Conservation (phyloP, 1,140 invertebrate species). For the Hylaeus volcanicus region DNA sequence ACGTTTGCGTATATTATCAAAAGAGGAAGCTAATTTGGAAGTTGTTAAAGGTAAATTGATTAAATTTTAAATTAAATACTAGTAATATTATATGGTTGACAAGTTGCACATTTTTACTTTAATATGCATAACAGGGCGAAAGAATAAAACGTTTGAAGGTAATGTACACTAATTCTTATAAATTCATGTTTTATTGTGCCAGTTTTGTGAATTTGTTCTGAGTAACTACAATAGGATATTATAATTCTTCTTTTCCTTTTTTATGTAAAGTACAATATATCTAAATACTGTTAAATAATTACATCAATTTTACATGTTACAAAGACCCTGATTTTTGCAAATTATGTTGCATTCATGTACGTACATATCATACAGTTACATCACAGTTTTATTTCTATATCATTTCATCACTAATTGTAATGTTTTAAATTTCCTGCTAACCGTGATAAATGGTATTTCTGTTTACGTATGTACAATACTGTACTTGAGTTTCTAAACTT, state of each 20-base stretch:
- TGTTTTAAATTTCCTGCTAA: conserved; percentile 48
- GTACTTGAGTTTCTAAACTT: not conserved
- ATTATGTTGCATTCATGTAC: conserved; percentile 8
- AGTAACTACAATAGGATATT: not conserved
- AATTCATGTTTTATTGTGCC: not conserved
- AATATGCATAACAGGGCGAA: conserved; percentile 69
- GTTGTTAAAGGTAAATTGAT: conserved; percentile 89
- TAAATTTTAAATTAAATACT: conserved; percentile 5
- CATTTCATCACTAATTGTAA: conserved; percentile 19
- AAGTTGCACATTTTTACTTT: conserved; percentile 17
- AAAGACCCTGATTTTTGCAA: not conserved
- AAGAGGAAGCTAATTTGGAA: conserved; percentile 94
- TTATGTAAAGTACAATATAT: not conserved
- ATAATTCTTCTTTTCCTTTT: not conserved
- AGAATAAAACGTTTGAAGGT: conserved; percentile 80
- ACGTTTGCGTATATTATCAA: conserved; percentile 89
- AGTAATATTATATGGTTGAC: conserved; percentile 3
- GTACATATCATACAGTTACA: not conserved
- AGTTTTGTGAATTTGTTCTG: not conserved
- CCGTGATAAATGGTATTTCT: conserved; percentile 27
- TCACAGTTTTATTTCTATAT: not conserved
- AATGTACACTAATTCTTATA: conserved; percentile 55
- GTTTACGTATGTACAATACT: conserved; percentile 57
- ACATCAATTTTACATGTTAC: not conserved
- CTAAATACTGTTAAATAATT: not conserved